These are phyloP conservation scores for Theristicus caerulescens DNA, from an alignment of 2,113 vertebrate genomes.

Conservation along the genomic window DNA sequence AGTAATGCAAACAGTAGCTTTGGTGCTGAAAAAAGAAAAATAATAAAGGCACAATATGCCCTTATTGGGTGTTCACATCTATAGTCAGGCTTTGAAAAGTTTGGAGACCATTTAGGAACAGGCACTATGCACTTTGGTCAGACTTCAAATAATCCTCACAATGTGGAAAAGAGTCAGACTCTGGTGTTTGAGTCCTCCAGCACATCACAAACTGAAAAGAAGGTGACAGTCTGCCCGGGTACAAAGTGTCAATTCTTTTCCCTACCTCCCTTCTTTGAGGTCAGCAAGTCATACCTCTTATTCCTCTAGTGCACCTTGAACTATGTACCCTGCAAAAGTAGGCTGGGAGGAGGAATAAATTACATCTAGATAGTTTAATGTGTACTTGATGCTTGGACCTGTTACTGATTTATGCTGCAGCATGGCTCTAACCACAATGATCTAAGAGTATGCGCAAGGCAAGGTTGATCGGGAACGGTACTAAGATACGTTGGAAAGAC, in stretches of 20 bases:
- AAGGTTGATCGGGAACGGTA: neutral
- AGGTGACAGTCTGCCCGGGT: neutral
- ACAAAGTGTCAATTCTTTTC: neutral
- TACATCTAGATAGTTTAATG: neutral
- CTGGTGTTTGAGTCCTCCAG: neutral
- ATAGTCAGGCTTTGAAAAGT: neutral
- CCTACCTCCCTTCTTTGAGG: neutral
- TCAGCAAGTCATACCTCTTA: neutral
- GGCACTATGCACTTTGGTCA: neutral
- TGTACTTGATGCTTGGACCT: neutral
- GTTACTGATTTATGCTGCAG: neutral
- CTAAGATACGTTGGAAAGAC: neutral
- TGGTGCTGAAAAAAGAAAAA: neutral
- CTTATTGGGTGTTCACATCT: neutral
- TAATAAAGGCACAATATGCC: neutral
- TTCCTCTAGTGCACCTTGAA: neutral
- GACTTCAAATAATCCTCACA: neutral
- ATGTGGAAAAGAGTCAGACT: neutral
- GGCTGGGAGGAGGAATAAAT: neutral
- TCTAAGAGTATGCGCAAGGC: neutral
- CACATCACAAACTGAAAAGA: neutral
- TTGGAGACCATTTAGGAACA: neutral
- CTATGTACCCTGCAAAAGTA: neutral
- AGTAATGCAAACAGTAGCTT: neutral
- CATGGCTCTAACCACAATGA: neutral